Base-by-base conservation (phyloP, 1,140 invertebrate genomes). In the Rhizoglyphus robini region DNA sequence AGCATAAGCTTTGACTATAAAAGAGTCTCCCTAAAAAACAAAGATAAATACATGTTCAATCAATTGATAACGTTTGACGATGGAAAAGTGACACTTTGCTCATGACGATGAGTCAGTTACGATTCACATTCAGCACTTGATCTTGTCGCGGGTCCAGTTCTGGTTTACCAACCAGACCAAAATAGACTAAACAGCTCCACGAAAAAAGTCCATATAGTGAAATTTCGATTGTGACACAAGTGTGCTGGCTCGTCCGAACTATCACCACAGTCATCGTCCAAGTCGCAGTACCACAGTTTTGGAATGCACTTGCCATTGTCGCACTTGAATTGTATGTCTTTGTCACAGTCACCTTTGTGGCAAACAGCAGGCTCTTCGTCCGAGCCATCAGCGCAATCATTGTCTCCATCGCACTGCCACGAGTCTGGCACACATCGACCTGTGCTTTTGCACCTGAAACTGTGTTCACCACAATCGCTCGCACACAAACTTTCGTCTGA, bases 251-350 rank as follows among this genome's bases (percentile, higher is more conserved):
- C 93, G 75, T 96, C 93, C 0, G 88, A 89, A 38, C 82, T 83
- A 74, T 96, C 92, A 13, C 88, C 87, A 73, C 92, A 96, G 74
- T 96, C 92, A 69, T 90, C 86, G 27, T 83, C 85, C 2, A 11
- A 13, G 36, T 60, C n/a, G 75, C 95, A 99, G 81, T 88, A 89
- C 92, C 94, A 98, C 1, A 93, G 74, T 73, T 88, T 88, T 0
- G 90, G 93, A 68, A 99, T 97, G 73, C 96, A 99, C 63, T 89
- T 85, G 5, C 91, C 91, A 69, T 94, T 96, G 69, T 88, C 88
- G 73, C 72, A 73, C 32, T 68, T 68, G 48, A 70, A 73, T 60
- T 73, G 72, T 0, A 87, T 88, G 59, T 86, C 84, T 0, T 83
- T 78, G 70, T 93, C 86, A 73, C 90, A 95, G 38, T 79, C 74